Evolutionary conservation across 2,113 vertebrate species (phyloP).

Genomic region (Trachemys scripta): DNA sequence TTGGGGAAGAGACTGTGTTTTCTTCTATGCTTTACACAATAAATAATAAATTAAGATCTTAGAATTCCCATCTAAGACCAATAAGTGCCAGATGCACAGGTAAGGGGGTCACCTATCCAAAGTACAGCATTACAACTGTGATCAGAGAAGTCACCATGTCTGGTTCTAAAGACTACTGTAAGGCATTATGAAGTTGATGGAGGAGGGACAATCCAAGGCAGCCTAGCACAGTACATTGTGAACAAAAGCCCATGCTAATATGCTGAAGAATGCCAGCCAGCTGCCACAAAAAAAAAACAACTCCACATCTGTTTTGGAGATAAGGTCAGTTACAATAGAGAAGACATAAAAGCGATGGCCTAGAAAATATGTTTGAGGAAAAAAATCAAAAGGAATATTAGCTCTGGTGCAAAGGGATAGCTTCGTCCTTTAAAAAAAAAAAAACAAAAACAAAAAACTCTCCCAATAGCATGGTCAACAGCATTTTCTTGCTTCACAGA

Average conservation of each 20-base stretch:
- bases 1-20: not conserved
- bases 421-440: conserved; percentile 33
- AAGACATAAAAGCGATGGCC: not conserved
- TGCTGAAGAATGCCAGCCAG: not conserved
- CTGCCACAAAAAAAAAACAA: not conserved
- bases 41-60: not conserved
- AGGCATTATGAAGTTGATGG: not conserved
- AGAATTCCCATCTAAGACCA: not conserved
- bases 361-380: not conserved
- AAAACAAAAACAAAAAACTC: conserved; percentile 21
- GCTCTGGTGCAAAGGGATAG: not conserved
- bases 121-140: not conserved
- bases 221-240: not conserved
- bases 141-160: not conserved
- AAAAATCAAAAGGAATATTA: not conserved
- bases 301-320: not conserved
- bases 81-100: not conserved
- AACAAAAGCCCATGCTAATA: not conserved
- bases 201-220: not conserved
- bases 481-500: conserved; percentile 75
- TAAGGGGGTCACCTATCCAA: rapidly evolving
- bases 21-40: not conserved
- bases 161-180: not conserved
- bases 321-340: not conserved
- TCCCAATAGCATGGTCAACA: conserved; percentile 72